phyloP scores from a whole-genome alignment of 2,113 vertebrate species.

The Daphoenositta chrysoptera region DNA sequence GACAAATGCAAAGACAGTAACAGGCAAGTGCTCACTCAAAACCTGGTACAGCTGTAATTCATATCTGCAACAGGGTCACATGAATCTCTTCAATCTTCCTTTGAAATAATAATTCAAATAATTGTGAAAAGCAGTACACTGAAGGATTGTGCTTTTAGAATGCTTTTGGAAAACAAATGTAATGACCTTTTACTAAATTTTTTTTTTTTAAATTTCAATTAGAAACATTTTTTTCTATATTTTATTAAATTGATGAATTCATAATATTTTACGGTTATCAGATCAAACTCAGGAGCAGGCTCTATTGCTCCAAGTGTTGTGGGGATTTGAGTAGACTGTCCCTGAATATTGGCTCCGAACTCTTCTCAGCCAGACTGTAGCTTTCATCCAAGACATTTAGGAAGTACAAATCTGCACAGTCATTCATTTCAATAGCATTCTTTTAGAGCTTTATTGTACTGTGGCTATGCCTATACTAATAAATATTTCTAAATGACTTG shows the following conservation, averaged over 20 bases:
- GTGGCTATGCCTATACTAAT: not conserved
- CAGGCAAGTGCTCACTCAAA: not conserved
- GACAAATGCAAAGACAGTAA: not conserved
- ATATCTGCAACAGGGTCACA: not conserved
- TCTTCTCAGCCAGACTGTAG: not conserved
- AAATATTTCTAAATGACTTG: conserved; percentile 41
- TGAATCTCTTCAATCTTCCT: not conserved
- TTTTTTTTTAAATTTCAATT: not conserved
- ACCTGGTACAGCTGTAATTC: not conserved
- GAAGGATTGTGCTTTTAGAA: not conserved
- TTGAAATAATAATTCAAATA: not conserved
- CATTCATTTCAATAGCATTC: conserved; percentile 3
- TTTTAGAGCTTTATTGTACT: conserved; percentile 12
- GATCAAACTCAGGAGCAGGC: not conserved
- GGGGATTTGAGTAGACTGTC: not conserved
- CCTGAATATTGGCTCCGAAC: not conserved
- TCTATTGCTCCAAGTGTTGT: not conserved
- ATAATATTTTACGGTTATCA: not conserved
- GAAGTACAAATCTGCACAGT: not conserved
- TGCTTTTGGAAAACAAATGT: not conserved
- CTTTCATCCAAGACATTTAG: not conserved
- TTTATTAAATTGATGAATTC: not conserved
- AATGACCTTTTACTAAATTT: not conserved
- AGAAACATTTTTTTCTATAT: not conserved
- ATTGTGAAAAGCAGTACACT: not conserved